Base-by-base conservation (phyloP, 2,797 vertebrate genomes). In the Lophius americanus region DNA sequence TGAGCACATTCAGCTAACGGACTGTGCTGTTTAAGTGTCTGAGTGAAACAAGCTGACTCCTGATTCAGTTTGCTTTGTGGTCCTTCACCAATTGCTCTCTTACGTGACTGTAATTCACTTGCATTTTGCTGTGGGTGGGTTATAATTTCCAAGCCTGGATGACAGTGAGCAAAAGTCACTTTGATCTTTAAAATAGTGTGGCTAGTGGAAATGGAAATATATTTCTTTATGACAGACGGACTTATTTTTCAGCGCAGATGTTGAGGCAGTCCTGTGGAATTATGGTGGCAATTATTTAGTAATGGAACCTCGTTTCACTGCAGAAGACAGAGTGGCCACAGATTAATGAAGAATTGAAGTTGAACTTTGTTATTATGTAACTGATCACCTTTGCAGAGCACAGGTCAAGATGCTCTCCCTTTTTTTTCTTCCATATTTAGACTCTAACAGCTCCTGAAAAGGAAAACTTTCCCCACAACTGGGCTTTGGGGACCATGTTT, bases 141-240 rank as follows among this genome's bases (percentile, higher is more conserved):
- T 3, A 9, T 10, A 44, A 44, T 44, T 44, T 44, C 9, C 43
- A 44, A 12, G 9, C 43, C 43, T 44, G 43, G 43, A 44, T 12
- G 1, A 3, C 4, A 44, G 42, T 42, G 35, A 2, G 3, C 41
- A 42, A 57, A 58, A 47, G 9, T 8, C 14, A 2, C 2, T 65
- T 52, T 68, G 47, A 71, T 71, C 8, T 60, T n/a, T 43, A 62
- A 60, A 59, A 57, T 32, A 67, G 58, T 57, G 5, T 43, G 42
- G 42, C 0, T 14, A 53, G 51, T 5, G 12, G 46, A 33, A 11
- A 12, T 56, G 36, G 43, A 60, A 38, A 46, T 54, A 35, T 38
- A 54, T 10, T 14, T 57, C 64, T 64, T 23, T 55, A 70, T 70
- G 58, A 13, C 41, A 53, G 66, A 73, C 38, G 42, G 52, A 46